phyloP scores from a whole-genome alignment of 2,113 vertebrate species.

The Psammodynastes pulverulentus region DNA sequence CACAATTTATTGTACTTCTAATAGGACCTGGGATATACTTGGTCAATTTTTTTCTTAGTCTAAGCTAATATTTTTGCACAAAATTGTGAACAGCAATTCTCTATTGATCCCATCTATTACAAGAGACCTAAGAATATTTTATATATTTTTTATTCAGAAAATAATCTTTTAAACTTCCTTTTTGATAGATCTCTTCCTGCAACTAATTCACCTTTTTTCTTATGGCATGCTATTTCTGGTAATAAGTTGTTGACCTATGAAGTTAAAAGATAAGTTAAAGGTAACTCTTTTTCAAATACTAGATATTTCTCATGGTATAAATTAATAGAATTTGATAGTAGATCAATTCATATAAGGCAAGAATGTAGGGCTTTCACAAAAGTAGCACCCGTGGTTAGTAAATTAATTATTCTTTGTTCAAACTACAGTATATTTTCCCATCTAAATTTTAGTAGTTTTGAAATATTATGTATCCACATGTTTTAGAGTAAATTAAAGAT shows the following conservation, averaged over 20 bases:
- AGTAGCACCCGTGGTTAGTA: slow-evolving; percentile 61
- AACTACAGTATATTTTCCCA: slow-evolving; percentile 37
- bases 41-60: neutral
- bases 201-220: slow-evolving; percentile 60
- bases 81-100: neutral
- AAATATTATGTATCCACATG: slow-evolving; percentile 59
- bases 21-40: neutral
- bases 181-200: slow-evolving; percentile 43
- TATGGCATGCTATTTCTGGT: slow-evolving; percentile 53
- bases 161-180: slow-evolving; percentile 56
- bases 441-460: slow-evolving; percentile 52
- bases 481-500: slow-evolving; percentile 39
- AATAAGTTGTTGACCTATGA: slow-evolving; percentile 64
- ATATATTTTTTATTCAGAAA: slow-evolving; percentile 43
- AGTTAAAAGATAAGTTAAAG: slow-evolving; percentile 66
- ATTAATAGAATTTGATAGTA: slow-evolving; percentile 59
- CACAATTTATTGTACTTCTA: neutral
- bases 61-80: neutral
- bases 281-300: slow-evolving; percentile 61
- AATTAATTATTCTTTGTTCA: slow-evolving; percentile 65
- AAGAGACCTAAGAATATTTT: slow-evolving; percentile 33
- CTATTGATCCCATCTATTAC: neutral
- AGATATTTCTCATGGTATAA: slow-evolving; percentile 62
- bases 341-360: slow-evolving; percentile 33
- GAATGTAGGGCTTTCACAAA: slow-evolving; percentile 66